phyloP scores from a whole-genome alignment of 1,140 invertebrate genomes.

The Brachionus asplanchnoidis region DNA sequence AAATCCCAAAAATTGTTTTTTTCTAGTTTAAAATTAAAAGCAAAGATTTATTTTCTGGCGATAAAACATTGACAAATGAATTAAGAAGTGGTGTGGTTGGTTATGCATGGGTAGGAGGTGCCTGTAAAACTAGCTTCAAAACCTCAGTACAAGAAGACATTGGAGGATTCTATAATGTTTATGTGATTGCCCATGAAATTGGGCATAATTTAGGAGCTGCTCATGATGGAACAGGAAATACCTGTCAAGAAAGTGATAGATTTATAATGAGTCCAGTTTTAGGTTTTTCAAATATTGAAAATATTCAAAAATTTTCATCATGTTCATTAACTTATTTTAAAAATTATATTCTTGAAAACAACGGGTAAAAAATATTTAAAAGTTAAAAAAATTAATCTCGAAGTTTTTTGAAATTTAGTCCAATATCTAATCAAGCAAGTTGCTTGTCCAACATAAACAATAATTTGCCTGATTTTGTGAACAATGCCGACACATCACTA shows the following conservation, averaged over 20 bases:
- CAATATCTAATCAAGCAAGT: not conserved
- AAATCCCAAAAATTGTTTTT: not conserved
- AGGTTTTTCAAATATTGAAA: not conserved
- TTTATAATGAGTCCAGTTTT: not conserved
- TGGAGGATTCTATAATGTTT: not conserved
- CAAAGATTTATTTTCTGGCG: not conserved
- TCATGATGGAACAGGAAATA: not conserved
- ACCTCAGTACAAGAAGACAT: not conserved
- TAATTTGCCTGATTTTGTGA: not conserved
- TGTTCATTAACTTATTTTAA: slow-evolving; percentile 31
- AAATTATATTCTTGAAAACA: not conserved
- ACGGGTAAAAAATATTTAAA: not conserved
- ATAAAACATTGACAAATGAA: not conserved
- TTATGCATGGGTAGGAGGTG: not conserved
- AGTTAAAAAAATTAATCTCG: no score
- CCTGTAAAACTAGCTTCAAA: not conserved
- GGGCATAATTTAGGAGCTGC: not conserved
- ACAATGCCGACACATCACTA: not conserved
- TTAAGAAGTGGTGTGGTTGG: not conserved
- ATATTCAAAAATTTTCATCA: not conserved
- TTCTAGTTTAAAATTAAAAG: not conserved
- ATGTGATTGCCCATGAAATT: slow-evolving; percentile 20
- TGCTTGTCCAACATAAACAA: not conserved
- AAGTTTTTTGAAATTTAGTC: not conserved
- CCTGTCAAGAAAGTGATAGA: not conserved